Evolutionary conservation across 2,113 vertebrate species (phyloP), one percentile per base, ranked within the genome.

Genomic region (Plectropomus leopardus): DNA sequence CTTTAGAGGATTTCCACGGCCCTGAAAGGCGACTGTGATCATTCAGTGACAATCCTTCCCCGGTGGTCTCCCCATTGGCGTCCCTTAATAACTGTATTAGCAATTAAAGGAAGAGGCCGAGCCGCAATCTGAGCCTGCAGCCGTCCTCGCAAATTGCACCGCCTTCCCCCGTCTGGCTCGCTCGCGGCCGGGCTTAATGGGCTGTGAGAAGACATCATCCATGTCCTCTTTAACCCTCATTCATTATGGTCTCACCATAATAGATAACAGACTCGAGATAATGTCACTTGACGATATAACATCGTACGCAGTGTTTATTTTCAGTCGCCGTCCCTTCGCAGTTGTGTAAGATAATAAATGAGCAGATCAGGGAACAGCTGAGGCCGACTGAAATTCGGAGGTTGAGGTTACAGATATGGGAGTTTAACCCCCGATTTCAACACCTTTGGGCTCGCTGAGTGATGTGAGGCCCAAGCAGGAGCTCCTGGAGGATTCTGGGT

Each of bases 1-100:
- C 92, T 87, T 85, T 88, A 90, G 87, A 88, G 92, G 92, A 93
- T 93, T 87, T 95, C 92, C 94, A 92, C 84, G 72, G 70, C 74
- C 76, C 83, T 89, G 86, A 93, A 90, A 63, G 68, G 91, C 86
- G 86, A 92, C 93, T 91, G 91, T 77, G 89, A 92, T 50, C 16
- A 86, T 92, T 90, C 80, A 63, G 89, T 76, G 72, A 86, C 32
- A 4, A 14, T 78, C 90, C 76, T 11, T 0, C 19, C 61, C 45
- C 4, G 76, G 94, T 88, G 91, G 93, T 94, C 92, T 63, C 68
- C 23, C 71, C 68, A 55, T 26, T 82, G 87, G 79, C 86, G 15
- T 80, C 72, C 81, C 66, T 61, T 89, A 91, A 91, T 91, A 93
- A 91, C 91, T 91, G 80, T 90, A 94, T 94, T 80, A 92, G 90